Evolutionary conservation across 2,888 invertebrate species (phyloP).

Genomic region (Acronicta aceris): DNA sequence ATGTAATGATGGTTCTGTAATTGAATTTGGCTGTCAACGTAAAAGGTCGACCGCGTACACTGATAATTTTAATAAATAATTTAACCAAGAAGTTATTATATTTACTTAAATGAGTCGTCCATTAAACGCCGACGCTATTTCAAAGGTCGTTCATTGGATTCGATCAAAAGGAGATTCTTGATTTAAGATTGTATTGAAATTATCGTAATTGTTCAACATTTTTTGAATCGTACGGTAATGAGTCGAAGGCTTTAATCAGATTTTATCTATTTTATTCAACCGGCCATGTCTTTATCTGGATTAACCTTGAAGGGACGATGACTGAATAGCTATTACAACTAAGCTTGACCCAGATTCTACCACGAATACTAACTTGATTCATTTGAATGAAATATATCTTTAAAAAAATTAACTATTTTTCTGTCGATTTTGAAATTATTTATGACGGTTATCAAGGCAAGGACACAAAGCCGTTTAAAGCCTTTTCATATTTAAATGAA

Average conservation of each 20-base stretch:
- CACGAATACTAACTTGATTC: constrained; percentile 29
- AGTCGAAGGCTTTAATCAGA: constrained; percentile 40
- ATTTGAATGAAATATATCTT: constrained; percentile 14
- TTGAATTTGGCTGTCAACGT: constrained; percentile 60
- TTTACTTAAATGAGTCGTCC: constrained; percentile 45
- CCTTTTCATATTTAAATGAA: constrained; percentile 48
- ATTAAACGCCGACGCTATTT: constrained; percentile 42
- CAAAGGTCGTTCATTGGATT: constrained; percentile 45
- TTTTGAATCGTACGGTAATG: constrained; percentile 45
- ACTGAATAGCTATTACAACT: constrained; percentile 33
- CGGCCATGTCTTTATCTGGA: constrained; percentile 35
- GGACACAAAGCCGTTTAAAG: constrained; percentile 33
- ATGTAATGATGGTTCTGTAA: constrained; percentile 59
- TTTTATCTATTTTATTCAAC: constrained; percentile 45
- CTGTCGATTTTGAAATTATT: constrained; percentile 26
- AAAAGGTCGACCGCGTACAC: constrained; percentile 49
- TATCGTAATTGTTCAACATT: constrained; percentile 41
- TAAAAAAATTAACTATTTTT: constrained; percentile 20
- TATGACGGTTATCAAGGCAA: constrained; percentile 32
- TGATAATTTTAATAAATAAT: constrained; percentile 35
- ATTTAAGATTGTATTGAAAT: constrained; percentile 38
- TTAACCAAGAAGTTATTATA: constrained; percentile 50
- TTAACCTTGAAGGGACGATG: constrained; percentile 40
- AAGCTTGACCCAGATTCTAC: constrained; percentile 44
- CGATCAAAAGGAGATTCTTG: constrained; percentile 42